Percentiles rank a stretch among this genome's conserved stretches.
Conservation (phyloP, 1,140 invertebrate species). For the Telenomus remus region DNA sequence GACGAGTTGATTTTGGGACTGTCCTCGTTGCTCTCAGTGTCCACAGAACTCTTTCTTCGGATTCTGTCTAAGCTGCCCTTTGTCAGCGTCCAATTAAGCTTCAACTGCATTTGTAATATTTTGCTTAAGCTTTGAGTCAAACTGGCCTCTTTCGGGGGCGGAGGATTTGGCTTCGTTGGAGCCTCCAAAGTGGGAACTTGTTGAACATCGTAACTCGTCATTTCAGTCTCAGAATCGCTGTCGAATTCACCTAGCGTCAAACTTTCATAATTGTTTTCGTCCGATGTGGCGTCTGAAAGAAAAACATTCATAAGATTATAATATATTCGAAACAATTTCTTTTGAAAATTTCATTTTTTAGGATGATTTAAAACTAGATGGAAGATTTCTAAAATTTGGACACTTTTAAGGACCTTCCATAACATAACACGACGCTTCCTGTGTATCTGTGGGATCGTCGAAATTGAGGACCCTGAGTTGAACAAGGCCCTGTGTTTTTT, state of each 20-base stretch:
- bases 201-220: constrained; percentile 27
- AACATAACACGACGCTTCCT: constrained; percentile 72
- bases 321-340: too few relatives aligned
- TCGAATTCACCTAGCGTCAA: constrained; percentile 64
- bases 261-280: constrained; percentile 71
- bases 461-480: constrained; percentile 67
- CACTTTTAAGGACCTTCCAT: constrained; percentile 65
- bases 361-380: neutral
- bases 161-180: constrained; percentile 66
- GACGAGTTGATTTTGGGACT: constrained; percentile 19
- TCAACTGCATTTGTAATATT: constrained; percentile 66
- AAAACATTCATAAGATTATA: neutral
- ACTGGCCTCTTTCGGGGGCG: constrained; percentile 67
- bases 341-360: neutral
- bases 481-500: constrained; percentile 64
- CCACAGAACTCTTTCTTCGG: constrained; percentile 60
- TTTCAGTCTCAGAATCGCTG: constrained; percentile 62
- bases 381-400: constrained; percentile 2
- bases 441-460: constrained; percentile 65
- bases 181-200: constrained; percentile 46
- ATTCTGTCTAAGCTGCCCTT: constrained; percentile 71
- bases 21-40: constrained; percentile 14
- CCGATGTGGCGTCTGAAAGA: constrained; percentile 66
- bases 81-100: constrained; percentile 72
- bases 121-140: constrained; percentile 66